Conservation (phyloP, 2,888 invertebrate genomes). For the Nowickia ferox region DNA sequence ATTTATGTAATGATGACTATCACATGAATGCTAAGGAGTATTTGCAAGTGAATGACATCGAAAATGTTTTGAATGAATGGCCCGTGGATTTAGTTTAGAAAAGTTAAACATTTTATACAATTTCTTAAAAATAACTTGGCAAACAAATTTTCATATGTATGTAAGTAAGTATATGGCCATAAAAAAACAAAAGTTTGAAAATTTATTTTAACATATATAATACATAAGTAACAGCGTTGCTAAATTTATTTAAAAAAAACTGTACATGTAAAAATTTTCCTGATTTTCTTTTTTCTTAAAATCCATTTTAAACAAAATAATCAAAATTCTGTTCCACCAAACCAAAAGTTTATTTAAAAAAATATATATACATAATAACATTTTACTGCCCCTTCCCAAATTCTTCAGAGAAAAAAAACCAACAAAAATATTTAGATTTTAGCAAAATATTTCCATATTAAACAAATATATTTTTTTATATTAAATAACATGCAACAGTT, state of each 20-base stretch:
- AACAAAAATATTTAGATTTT: slow-evolving; percentile 37
- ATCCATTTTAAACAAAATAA: not conserved
- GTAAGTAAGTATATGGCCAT: not conserved
- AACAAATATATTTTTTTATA: slow-evolving; percentile 38
- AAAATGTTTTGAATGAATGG: slow-evolving; percentile 79
- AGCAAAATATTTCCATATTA: slow-evolving; percentile 26
- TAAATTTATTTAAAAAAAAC: slow-evolving; percentile 16
- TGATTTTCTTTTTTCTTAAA: slow-evolving; percentile 6
- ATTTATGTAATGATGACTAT: slow-evolving; percentile 81
- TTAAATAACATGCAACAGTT: slow-evolving; percentile 3
- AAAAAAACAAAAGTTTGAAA: not conserved
- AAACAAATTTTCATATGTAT: slow-evolving; percentile 25
- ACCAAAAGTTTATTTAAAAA: slow-evolving; percentile 3
- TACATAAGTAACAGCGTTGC: not conserved
- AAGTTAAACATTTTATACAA: slow-evolving; percentile 16
- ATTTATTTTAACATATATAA: not conserved
- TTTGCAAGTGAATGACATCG: slow-evolving; percentile 78
- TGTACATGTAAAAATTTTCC: slow-evolving; percentile 13
- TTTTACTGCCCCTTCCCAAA: slow-evolving; percentile 45
- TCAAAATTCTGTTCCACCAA: not conserved
- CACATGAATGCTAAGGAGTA: slow-evolving; percentile 77
- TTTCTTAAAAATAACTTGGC: slow-evolving; percentile 21
- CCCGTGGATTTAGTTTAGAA: slow-evolving; percentile 74
- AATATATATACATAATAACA: slow-evolving; percentile 8
- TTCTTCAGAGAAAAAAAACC: slow-evolving; percentile 17